These are phyloP conservation scores for Caradrina clavipalpis DNA, from an alignment of 2,888 invertebrate species.

Conservation along the genomic window DNA sequence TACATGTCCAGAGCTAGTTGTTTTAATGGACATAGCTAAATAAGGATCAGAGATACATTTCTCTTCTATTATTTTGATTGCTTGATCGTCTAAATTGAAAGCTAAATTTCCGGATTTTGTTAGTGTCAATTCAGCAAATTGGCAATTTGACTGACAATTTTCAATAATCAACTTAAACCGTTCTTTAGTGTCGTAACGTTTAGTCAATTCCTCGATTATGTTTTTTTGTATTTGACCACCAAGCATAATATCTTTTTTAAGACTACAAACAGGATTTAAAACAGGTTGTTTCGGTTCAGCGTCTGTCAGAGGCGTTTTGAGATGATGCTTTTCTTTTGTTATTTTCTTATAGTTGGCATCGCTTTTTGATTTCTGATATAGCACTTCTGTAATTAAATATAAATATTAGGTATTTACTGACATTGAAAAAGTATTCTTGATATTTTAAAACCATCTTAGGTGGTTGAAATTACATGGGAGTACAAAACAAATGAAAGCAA, in stretches of 20 bases:
- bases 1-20: conserved; percentile 67
- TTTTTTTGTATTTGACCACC: conserved; percentile 25
- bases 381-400: conserved; percentile 76
- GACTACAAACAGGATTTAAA: conserved; percentile 16
- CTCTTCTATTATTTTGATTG: conserved; percentile 68
- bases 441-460: not conserved
- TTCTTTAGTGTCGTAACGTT: conserved; percentile 37
- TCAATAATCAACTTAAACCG: conserved; percentile 48
- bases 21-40: conserved; percentile 61
- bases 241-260: conserved; percentile 19
- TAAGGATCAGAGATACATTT: conserved; percentile 62
- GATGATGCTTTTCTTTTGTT: conserved; percentile 17
- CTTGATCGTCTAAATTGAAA: conserved; percentile 71
- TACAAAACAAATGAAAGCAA: conserved; percentile 78
- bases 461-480: conserved; percentile 77
- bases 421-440: conserved; percentile 12
- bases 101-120: conserved; percentile 68
- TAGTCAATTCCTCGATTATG: not conserved
- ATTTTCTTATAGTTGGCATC: conserved; percentile 32
- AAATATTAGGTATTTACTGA: conserved; percentile 17
- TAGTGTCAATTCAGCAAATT: conserved; percentile 61
- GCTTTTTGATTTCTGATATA: conserved; percentile 63
- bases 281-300: not conserved
- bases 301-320: not conserved
- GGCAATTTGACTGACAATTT: conserved; percentile 35